A percentile compares a stretch with the other conserved stretches of the same genome.
These are phyloP conservation scores for Spinus pinus DNA, from an alignment of 2,797 vertebrate species.

Conservation along the genomic window DNA sequence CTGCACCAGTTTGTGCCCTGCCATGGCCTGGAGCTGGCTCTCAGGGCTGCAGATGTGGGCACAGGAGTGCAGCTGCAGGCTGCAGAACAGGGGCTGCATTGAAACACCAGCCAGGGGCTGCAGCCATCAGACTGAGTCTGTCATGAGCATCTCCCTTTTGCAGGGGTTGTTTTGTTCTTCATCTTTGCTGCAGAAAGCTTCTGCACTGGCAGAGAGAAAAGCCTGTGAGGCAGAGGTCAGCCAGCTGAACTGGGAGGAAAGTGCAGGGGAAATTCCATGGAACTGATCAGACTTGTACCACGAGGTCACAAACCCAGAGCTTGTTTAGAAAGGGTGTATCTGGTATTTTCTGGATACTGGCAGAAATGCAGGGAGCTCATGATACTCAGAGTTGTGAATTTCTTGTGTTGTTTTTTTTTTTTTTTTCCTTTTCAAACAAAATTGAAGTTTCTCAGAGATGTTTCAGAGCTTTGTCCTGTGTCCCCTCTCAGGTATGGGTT, in stretches of 20 bases:
- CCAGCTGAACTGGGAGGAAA: neutral
- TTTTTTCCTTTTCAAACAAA: neutral
- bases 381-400: neutral
- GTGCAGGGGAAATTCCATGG: neutral
- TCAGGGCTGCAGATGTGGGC: neutral
- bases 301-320: neutral
- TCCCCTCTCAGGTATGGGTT: neutral
- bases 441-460: neutral
- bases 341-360: conserved; percentile 13
- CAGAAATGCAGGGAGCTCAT: neutral
- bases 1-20: neutral
- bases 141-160: neutral
- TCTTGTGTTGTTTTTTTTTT: neutral
- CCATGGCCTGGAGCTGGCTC: neutral
- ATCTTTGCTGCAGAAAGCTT: neutral
- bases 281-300: neutral
- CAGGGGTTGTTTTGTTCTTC: neutral
- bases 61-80: neutral
- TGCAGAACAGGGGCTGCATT: neutral
- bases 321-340: neutral
- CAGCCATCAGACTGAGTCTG: neutral
- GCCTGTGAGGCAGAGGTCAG: neutral
- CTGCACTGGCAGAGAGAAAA: neutral
- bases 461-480: neutral
- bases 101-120: neutral